Percentiles rank a stretch among this genome's conserved stretches.
These are phyloP conservation scores for Malurus melanocephalus DNA, from an alignment of 2,113 vertebrate genomes.

Conservation along the genomic window DNA sequence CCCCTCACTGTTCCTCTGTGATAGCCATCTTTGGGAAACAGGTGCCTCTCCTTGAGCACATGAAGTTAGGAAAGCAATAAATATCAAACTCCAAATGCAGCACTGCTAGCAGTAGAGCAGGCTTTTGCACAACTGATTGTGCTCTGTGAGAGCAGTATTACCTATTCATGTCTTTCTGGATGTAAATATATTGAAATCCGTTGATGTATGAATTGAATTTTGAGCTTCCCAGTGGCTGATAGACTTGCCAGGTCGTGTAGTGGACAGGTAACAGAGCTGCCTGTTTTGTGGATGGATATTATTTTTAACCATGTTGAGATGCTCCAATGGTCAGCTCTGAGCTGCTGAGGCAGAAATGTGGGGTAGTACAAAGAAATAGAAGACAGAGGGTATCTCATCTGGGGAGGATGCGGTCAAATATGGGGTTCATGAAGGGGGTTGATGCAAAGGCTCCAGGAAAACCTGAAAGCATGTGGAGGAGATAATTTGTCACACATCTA, in stretches of 20 bases:
- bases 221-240: not conserved
- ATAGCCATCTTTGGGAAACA: not conserved
- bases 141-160: not conserved
- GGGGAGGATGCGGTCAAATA: not conserved
- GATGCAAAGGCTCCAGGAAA: not conserved
- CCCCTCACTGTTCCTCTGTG: not conserved
- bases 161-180: not conserved
- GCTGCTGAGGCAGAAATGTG: not conserved
- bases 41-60: not conserved
- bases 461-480: not conserved
- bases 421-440: accelerated
- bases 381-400: not conserved
- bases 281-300: not conserved
- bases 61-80: not conserved
- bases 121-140: not conserved
- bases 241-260: not conserved
- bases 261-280: not conserved
- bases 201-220: not conserved
- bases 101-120: not conserved
- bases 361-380: not conserved
- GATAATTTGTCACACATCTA: not conserved
- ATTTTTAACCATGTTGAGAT: not conserved
- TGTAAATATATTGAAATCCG: not conserved
- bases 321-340: not conserved
- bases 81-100: not conserved